Evolutionary conservation across 2,113 vertebrate genomes (phyloP).

Genomic region (Acrocephalus kingi): DNA sequence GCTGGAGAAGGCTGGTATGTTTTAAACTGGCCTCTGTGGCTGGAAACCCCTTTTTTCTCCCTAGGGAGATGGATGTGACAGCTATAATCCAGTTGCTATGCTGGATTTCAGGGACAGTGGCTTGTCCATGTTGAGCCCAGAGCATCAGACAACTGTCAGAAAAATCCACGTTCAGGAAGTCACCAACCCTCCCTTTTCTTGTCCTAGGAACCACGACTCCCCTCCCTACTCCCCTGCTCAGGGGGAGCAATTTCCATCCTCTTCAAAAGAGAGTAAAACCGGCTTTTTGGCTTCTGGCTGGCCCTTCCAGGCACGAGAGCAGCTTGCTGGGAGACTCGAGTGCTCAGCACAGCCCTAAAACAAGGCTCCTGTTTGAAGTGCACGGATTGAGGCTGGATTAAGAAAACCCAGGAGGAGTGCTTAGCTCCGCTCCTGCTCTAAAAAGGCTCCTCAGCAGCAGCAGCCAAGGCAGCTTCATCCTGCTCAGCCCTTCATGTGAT

Average conservation of each 20-base stretch:
- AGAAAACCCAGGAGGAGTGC: not conserved
- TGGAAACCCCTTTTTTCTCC: not conserved
- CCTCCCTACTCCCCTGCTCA: rapidly evolving
- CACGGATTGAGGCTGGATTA: slow-evolving; percentile 12
- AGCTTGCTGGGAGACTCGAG: not conserved
- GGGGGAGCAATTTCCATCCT: not conserved
- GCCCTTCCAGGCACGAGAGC: not conserved
- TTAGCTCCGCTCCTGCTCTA: not conserved
- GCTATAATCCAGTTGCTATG: not conserved
- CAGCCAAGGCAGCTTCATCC: not conserved
- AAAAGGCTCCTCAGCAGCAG: not conserved
- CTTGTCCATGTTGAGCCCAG: not conserved
- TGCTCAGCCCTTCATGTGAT: not conserved
- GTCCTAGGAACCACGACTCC: not conserved
- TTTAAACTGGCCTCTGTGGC: not conserved
- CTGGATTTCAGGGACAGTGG: not conserved
- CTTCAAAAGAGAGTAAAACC: not conserved
- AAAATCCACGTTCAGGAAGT: not conserved
- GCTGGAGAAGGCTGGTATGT: not conserved
- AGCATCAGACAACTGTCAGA: not conserved
- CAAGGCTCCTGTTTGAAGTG: slow-evolving; percentile 20
- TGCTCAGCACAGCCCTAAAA: not conserved
- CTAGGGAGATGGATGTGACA: not conserved
- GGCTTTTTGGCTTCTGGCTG: not conserved
- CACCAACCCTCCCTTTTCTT: not conserved